Base-by-base conservation (phyloP, 1,140 invertebrate species). In the Druon quercuslanigerum region DNA sequence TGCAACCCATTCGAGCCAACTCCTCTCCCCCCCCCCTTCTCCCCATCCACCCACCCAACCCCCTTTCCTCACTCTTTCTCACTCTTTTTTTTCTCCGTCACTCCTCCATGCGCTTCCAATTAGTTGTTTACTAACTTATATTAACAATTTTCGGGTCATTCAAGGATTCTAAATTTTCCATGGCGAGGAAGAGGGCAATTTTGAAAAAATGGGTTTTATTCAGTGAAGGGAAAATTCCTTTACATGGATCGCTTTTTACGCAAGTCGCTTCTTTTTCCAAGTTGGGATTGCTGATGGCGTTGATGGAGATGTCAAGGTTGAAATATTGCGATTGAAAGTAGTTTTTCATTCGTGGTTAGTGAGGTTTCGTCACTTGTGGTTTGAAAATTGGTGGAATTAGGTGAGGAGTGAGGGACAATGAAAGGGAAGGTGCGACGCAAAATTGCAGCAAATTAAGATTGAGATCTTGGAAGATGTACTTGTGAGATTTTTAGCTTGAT, bases 31-130 rank as follows among this genome's bases (percentile, higher is more conserved):
- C n/a, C n/a, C 75, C 52, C 66, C 54, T 52, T 16, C 16, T 51
- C n/a, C 12, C 46, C 46, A 40, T 60, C 46, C 13, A 4, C 1
- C 20, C 20, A 25, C 20, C 20, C 1, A 25, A 25, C 5, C 75
- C 7, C 71, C 40, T 50, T 71, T 76, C 71, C 73, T 81, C 70
- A 71, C 72, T 66, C 78, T 77, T 74, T 56, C 66, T 56, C 80
- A 66, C 17, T 66, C 33, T 40, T 66, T 60, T 33, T 40, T 20
- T 46, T 20, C 14, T 66, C 17, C 11, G 6, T 33, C 25, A 33
- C 25, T 66, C 33, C 60, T 33, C n/a, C 17, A 11, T 56, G n/a
- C 52, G 14, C 16, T 25, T 56, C n/a, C 74, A 70, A 46, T 46
- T 66, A 66, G 17, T 75, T 40, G 46, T 52, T 75, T 66, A 40